These are phyloP conservation scores for Eristalis arbustorum DNA, from an alignment of 2,888 invertebrate genomes.

Conservation along the genomic window DNA sequence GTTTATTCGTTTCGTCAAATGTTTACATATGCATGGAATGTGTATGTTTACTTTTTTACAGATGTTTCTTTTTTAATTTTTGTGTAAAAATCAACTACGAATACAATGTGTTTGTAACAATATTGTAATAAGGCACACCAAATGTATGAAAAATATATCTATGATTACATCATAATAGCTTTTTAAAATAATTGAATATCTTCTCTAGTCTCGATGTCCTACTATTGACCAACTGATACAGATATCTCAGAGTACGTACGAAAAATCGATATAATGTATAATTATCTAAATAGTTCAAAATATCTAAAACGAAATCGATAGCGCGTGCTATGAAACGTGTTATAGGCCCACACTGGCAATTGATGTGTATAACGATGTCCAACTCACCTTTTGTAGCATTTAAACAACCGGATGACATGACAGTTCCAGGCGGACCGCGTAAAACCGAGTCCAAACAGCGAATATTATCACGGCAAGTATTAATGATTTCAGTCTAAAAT, in stretches of 20 bases:
- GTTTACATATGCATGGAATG: conserved; percentile 45
- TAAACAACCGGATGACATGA: conserved; percentile 82
- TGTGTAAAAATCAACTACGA: conserved; percentile 2
- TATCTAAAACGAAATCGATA: conserved; percentile 78
- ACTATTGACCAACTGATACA: conserved; percentile 76
- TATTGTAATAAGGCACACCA: conserved; percentile 51
- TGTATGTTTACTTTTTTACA: conserved; percentile 39
- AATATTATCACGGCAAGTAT: conserved; percentile 93
- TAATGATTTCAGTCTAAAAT: conserved; percentile 89
- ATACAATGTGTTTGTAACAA: conserved; percentile 53
- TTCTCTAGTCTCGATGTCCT: conserved; percentile 60
- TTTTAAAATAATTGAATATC: conserved; percentile 63
- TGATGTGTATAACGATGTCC: conserved; percentile 72
- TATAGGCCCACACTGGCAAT: conserved; percentile 80
- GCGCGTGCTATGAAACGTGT: conserved; percentile 79
- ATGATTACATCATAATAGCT: conserved; percentile 53
- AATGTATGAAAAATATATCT: conserved; percentile 61
- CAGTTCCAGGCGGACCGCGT: conserved; percentile 81
- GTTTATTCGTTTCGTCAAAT: conserved; percentile 66
- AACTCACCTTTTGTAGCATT: conserved; percentile 84
- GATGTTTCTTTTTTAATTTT: neutral
- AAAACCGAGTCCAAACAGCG: conserved; percentile 88
- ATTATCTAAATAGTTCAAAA: conserved; percentile 77
- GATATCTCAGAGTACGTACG: conserved; percentile 75
- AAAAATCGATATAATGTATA: conserved; percentile 78